Evolutionary conservation across 1,140 invertebrate genomes (phyloP).

Genomic region (Aphis gossypii): DNA sequence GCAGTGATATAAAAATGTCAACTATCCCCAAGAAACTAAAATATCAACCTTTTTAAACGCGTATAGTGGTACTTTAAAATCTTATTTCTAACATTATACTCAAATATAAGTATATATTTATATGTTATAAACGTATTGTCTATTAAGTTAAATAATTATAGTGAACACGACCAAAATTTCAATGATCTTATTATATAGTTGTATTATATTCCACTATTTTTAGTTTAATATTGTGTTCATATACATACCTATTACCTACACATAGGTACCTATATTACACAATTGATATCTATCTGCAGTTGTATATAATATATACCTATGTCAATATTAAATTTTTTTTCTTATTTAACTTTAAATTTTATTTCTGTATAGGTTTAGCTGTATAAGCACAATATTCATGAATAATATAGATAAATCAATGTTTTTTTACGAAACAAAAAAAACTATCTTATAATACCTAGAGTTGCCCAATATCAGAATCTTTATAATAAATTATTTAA

Average conservation of each 20-base stretch:
- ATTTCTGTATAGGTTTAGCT: not conserved
- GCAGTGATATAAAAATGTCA: not conserved
- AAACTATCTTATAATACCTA: not conserved
- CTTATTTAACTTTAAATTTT: not conserved
- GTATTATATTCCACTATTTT: not conserved
- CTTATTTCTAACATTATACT: not conserved
- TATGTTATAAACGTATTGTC: not conserved
- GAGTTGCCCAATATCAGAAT: not conserved
- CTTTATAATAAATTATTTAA: not conserved
- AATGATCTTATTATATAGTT: not conserved
- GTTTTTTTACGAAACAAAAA: not conserved
- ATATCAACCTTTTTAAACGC: not conserved
- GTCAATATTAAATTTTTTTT: not conserved
- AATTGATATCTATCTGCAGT: too few species aligned
- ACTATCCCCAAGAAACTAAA: not conserved
- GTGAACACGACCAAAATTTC: not conserved
- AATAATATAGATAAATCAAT: too few species aligned
- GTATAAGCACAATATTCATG: too few species aligned
- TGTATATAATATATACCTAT: not conserved
- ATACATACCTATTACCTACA: too few species aligned
- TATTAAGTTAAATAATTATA: not conserved
- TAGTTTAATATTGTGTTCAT: not conserved
- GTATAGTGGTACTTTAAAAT: not conserved
- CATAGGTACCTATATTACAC: too few species aligned
- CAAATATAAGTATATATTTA: not conserved